Evolutionary conservation across 92 coral and sea anemone genomes (phyloP), one percentile per base, ranked within the genome.

Genomic region (Desmophyllum pertusum): DNA sequence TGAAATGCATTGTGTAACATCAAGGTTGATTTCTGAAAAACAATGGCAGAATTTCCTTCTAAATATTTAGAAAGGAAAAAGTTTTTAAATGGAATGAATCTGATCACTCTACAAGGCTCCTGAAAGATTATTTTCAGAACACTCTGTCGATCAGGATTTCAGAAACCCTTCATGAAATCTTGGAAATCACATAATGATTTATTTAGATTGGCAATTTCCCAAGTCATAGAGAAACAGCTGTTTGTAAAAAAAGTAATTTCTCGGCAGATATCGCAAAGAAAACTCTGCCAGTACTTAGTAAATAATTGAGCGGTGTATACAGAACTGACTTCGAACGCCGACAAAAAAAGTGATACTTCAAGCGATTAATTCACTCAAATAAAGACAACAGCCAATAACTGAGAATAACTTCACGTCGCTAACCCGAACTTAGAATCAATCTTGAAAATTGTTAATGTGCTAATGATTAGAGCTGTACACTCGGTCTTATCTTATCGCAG

Each of bases 171-270:
- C 21, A 78, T 31, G 39, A 25, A 66, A 67, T 66, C 48, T 66
- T 37, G 42, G 41, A 75, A 75, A 75, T 75, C 48, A 52, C 9
- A 51, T 75, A 35, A 75, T 45, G 57, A 80, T 67, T 46, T 46
- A 80, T 80, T 79, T 19, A 67, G 59, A 48, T n/a, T 45, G 65
- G 73, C 73, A 80, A 46, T 46, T 48, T 68, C 37, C 75, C 66
- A 30, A 45, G 36, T n/a, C n/a, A 42, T 10, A 1, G 25, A 35
- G 31, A 33, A n/a, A 40, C 84, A 80, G 84, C 84, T 80, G 84
- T 31, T n/a, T 11, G 51, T 10, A 3, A n/a, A 48, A 23, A 41
- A 7, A 19, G 84, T 42, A 29, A 31, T 66, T 46, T 80, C n/a
- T 23, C 52, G 19, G 36, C 52, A 9, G 63, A 25, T 48, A 52